Evolutionary conservation across 2,888 invertebrate genomes (phyloP), one percentile per base, ranked within the genome.

Genomic region (Crematogaster levior): DNA sequence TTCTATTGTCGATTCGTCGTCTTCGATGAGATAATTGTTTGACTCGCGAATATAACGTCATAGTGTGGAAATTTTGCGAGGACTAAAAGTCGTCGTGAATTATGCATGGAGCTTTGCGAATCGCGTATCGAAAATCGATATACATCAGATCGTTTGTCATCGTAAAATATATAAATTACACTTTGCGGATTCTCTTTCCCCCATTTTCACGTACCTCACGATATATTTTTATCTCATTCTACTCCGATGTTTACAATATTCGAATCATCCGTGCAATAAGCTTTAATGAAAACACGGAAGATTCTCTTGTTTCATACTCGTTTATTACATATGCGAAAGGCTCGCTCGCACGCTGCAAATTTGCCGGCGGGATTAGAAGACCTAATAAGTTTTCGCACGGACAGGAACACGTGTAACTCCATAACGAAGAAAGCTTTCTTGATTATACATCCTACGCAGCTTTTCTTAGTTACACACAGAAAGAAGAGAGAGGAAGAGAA

Each of bases 361-460:
- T 77, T 79, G 77, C 77, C 56, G 72, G 72, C 77, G 56, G 56
- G 77, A 79, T 79, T 79, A 79, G 77, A 79, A 72, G 56, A 79
- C 77, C 77, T 79, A 79, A 79, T 79, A 79, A 79, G 77, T 79
- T 79, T 56, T 43, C 34, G 72, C 72, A 40, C 72, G 77, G 77
- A 79, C 77, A 79, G 73, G 72, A 79, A 79, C 56, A 79, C 77
- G 77, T 79, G 77, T 79, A 70, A 72, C 73, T 43, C 24, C 40
- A 43, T 79, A 79, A 79, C 77, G 72, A 79, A 79, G 77, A 79
- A 72, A 79, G 77, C 77, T 79, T 79, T 79, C 77, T 79, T 79
- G 77, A 79, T 79, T 79, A 79, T 79, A 70, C 77, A 79, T 70
- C 77, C 77, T 79, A 79, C 77, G 77, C 77, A 79, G 77, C 72